A percentile compares a stretch with the other conserved stretches of the same genome.
These are phyloP conservation scores for Ophonus ardosiacus DNA, from an alignment of 2,888 invertebrate genomes.

Conservation along the genomic window DNA sequence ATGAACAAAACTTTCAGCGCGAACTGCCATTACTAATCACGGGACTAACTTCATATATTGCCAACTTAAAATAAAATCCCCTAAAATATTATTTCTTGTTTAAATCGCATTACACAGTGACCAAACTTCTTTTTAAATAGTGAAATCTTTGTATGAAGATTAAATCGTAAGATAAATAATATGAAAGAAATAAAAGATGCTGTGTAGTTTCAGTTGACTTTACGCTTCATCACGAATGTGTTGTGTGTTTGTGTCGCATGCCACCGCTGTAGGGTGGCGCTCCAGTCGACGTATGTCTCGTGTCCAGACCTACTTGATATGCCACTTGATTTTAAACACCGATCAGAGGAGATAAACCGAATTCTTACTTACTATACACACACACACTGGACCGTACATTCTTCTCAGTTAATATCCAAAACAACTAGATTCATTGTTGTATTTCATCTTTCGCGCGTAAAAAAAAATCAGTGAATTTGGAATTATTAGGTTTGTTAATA, in stretches of 20 bases:
- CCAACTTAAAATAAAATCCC: not conserved
- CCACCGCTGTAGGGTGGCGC: conserved; percentile 44
- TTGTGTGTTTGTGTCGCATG: conserved; percentile 37
- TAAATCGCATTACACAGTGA: not conserved
- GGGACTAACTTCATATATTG: not conserved
- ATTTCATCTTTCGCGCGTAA: not conserved
- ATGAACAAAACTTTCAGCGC: not conserved
- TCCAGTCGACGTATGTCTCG: conserved; percentile 30
- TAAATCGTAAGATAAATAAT: conserved; percentile 32
- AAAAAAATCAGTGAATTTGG: too few species aligned
- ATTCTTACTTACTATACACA: conserved; percentile 9
- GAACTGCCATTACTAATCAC: not conserved
- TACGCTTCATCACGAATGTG: conserved; percentile 31
- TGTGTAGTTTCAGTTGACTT: conserved; percentile 26
- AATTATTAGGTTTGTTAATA: too few species aligned
- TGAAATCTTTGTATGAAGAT: conserved; percentile 23
- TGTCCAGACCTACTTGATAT: conserved; percentile 36
- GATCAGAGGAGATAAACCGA: conserved; percentile 2
- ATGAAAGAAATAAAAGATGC: conserved; percentile 32
- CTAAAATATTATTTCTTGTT: not conserved
- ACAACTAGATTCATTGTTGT: not conserved
- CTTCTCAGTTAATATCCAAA: not conserved
- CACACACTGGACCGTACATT: not conserved
- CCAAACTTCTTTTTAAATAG: not conserved
- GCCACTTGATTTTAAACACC: conserved; percentile 37